Percentiles rank a stretch among this genome's conserved stretches.
These are phyloP conservation scores for Brachionus paranguensis DNA, from an alignment of 1,140 invertebrate genomes.

Conservation along the genomic window DNA sequence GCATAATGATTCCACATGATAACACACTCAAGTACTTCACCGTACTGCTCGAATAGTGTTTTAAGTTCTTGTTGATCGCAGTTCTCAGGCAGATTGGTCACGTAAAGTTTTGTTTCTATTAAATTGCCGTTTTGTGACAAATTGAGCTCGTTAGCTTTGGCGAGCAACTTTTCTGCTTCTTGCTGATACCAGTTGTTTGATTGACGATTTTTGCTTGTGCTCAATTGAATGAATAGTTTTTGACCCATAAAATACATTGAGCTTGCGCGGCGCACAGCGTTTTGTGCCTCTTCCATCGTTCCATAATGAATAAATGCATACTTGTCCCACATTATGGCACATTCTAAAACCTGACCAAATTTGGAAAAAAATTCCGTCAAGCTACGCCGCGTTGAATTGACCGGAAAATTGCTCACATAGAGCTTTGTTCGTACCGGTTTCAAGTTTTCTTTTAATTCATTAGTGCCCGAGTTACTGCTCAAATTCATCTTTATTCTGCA, in stretches of 20 bases:
- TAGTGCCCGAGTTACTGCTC: neutral
- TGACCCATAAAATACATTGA: neutral
- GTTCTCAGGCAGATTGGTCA: neutral
- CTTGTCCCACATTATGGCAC: constrained; percentile 31
- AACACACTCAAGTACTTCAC: constrained; percentile 34
- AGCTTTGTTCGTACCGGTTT: constrained; percentile 18
- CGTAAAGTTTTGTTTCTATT: constrained; percentile 7
- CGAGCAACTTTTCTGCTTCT: neutral
- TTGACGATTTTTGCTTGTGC: neutral
- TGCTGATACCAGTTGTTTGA: constrained; percentile 11
- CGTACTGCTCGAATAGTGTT: neutral
- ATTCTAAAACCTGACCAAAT: constrained; percentile 35
- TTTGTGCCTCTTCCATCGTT: constrained; percentile 32
- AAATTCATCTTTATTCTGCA: neutral
- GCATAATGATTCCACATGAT: constrained; percentile 39
- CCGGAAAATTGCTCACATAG: constrained; percentile 22
- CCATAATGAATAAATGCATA: constrained; percentile 37
- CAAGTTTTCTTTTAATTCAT: constrained; percentile 1
- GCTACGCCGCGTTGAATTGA: neutral
- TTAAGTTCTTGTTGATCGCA: constrained; percentile 4
- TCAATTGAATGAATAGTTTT: constrained; percentile 28
- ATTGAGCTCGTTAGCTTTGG: neutral
- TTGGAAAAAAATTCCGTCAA: constrained; percentile 18
- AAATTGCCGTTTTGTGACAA: neutral
- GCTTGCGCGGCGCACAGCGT: neutral